A percentile compares a stretch with the other conserved stretches of the same genome.
These are phyloP conservation scores for Pelmatolapia mariae DNA, from an alignment of 2,113 vertebrate genomes.

Conservation along the genomic window DNA sequence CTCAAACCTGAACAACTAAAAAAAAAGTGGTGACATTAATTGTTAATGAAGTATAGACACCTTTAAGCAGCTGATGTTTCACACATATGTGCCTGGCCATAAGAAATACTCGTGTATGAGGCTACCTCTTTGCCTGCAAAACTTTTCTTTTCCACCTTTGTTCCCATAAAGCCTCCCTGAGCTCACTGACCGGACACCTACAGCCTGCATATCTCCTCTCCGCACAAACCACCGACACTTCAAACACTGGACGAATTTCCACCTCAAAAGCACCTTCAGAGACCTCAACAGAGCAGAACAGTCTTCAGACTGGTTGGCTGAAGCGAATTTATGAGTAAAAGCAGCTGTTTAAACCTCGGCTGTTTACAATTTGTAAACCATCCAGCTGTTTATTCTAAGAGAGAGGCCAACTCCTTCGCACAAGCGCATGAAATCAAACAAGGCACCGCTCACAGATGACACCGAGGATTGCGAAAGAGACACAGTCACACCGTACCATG, in stretches of 20 bases:
- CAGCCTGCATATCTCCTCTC: not conserved
- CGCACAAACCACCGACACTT: not conserved
- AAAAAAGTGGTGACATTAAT: not conserved
- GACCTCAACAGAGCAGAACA: not conserved
- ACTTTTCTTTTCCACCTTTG: not conserved
- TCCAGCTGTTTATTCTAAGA: slow-evolving; percentile 71
- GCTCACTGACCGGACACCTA: not conserved
- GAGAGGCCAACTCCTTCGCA: slow-evolving; percentile 55
- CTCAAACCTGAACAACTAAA: not conserved
- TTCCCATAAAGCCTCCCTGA: not conserved
- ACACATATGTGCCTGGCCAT: not conserved
- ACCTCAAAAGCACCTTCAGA: not conserved
- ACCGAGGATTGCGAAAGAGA: not conserved
- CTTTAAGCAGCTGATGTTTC: not conserved
- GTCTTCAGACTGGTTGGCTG: not conserved
- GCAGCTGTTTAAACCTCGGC: slow-evolving; percentile 72
- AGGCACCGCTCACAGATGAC: slow-evolving; percentile 12
- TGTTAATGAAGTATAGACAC: slow-evolving; percentile 26
- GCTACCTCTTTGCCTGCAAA: not conserved
- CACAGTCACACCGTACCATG: not conserved
- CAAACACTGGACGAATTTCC: not conserved
- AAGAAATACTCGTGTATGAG: not conserved
- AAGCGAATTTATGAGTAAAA: slow-evolving; percentile 45
- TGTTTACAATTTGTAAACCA: slow-evolving; percentile 72
- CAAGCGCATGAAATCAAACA: slow-evolving; percentile 64